Percentiles rank a stretch among this genome's conserved stretches.
Conservation (phyloP, 1,140 invertebrate species). For the Coenobita brevimanus region DNA sequence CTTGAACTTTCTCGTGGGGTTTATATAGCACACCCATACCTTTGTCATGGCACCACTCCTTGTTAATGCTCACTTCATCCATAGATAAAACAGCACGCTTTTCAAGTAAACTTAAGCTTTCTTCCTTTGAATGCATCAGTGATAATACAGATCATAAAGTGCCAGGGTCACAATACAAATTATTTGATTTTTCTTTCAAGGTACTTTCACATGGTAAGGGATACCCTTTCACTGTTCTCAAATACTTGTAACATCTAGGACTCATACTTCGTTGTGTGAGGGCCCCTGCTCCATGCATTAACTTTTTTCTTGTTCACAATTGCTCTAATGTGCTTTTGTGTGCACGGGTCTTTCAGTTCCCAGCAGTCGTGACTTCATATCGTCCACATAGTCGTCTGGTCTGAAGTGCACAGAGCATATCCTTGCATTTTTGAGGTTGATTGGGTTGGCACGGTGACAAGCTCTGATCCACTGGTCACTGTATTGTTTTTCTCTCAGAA, state of each 20-base stretch:
- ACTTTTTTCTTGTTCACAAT: neutral
- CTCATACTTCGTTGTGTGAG: neutral
- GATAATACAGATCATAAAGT: neutral
- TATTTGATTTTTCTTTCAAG: neutral
- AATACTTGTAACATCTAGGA: too few relatives aligned
- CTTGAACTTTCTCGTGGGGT: constrained; percentile 19
- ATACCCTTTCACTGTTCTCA: neutral
- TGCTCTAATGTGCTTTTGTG: neutral
- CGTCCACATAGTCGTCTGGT: too few relatives aligned
- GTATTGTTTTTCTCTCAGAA: too few relatives aligned
- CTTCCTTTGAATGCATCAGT: neutral
- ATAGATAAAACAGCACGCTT: neutral
- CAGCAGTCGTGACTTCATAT: too few relatives aligned
- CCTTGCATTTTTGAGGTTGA: too few relatives aligned
- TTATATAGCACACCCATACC: constrained; percentile 24
- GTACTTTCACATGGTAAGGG: constrained; percentile 7
- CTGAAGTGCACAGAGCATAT: too few relatives aligned
- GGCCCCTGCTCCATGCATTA: neutral
- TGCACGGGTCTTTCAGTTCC: too few relatives aligned
- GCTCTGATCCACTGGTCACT: too few relatives aligned
- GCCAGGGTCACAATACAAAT: neutral
- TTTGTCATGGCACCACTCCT: constrained; percentile 10
- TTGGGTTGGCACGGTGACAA: too few relatives aligned
- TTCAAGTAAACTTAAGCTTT: neutral
- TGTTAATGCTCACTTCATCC: neutral